Conservation (phyloP, 2,888 invertebrate genomes). For the Philonicus albiceps region DNA sequence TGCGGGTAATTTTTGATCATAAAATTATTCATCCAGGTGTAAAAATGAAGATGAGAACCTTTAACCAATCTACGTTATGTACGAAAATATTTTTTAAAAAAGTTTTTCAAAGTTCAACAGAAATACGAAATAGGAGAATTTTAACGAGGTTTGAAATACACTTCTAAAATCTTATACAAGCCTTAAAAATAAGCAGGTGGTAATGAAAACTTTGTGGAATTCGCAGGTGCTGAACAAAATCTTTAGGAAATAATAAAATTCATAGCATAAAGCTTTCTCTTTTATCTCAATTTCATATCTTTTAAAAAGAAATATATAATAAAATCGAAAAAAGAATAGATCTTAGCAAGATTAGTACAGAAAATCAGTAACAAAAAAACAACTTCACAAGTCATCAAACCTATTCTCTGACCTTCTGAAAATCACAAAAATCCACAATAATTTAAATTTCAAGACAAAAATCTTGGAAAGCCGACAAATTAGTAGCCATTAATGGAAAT, state of each 20-base stretch:
- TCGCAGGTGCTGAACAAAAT: not conserved
- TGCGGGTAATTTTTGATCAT: not conserved
- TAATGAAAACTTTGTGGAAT: not conserved
- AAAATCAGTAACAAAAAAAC: not conserved
- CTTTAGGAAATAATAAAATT: not conserved
- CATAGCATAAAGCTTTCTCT: not conserved
- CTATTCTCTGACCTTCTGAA: not conserved
- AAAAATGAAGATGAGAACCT: not conserved
- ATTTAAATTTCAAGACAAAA: slow-evolving; percentile 12
- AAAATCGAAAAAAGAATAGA: not conserved
- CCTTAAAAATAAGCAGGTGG: not conserved
- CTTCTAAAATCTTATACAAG: not conserved
- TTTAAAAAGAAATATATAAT: not conserved
- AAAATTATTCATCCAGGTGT: not conserved
- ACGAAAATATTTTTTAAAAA: not conserved
- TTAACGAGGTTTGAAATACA: not conserved
- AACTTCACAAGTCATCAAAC: not conserved
- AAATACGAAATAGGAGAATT: not conserved
- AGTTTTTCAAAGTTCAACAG: not conserved
- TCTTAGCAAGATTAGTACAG: not conserved
- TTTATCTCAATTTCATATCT: not conserved
- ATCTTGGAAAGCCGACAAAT: slow-evolving; percentile 13
- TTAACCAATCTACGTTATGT: not conserved
- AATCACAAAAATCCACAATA: not conserved
- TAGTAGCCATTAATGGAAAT: slow-evolving; percentile 21